Percentiles rank a stretch among this genome's conserved stretches.
These are phyloP conservation scores for Pseudorectes ferrugineus DNA, from an alignment of 2,113 vertebrate genomes.

Conservation along the genomic window DNA sequence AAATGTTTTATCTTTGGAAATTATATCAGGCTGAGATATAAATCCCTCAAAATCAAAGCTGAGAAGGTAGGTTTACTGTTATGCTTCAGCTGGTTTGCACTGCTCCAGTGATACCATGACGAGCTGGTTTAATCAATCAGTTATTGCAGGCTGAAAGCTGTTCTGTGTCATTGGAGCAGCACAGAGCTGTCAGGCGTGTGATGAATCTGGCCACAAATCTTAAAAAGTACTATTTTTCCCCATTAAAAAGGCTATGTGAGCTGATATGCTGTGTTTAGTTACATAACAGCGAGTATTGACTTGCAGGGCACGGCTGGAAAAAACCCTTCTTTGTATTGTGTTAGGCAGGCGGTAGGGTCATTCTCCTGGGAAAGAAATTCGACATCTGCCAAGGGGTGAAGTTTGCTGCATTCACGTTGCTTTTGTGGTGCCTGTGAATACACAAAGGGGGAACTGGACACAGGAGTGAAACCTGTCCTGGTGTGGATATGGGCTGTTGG, in stretches of 20 bases:
- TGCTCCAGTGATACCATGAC: background rate
- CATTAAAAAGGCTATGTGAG: background rate
- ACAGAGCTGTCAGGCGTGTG: background rate
- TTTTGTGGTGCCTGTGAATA: background rate
- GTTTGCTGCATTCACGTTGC: background rate
- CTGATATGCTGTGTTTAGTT: constrained; percentile 27
- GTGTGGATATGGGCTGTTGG: background rate
- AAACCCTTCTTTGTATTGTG: background rate
- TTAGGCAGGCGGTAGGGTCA: background rate
- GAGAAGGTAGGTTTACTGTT: background rate
- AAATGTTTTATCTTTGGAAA: background rate
- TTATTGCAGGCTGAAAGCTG: constrained; percentile 18
- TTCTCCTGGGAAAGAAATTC: background rate
- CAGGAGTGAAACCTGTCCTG: background rate
- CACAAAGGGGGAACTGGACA: background rate
- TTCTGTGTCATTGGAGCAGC: constrained; percentile 26
- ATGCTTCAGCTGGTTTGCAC: background rate
- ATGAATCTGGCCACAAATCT: constrained; percentile 28
- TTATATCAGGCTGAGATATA: background rate
- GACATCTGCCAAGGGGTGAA: background rate
- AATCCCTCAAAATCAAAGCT: background rate
- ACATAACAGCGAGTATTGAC: constrained; percentile 28
- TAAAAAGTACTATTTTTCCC: background rate
- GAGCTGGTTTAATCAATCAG: background rate
- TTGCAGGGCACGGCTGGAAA: background rate